A percentile compares a stretch with the other conserved stretches of the same genome.
phyloP scores from a whole-genome alignment of 2,113 vertebrate genomes.

The Strix uralensis region DNA sequence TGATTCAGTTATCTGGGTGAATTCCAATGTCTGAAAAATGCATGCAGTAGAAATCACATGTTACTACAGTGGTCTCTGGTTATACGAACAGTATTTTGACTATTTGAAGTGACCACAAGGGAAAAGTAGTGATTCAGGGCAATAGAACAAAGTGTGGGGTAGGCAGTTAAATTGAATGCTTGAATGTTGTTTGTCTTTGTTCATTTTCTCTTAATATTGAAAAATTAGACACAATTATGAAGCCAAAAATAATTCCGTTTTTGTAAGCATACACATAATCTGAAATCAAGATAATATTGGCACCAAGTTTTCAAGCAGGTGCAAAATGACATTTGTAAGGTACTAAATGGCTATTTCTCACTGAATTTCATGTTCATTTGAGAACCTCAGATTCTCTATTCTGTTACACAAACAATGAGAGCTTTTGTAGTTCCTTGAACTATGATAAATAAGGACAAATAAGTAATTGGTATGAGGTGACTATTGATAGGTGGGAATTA shows the following conservation, averaged over 20 bases:
- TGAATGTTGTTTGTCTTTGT: not conserved
- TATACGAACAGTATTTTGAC: not conserved
- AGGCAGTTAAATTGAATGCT: not conserved
- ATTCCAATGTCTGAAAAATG: not conserved
- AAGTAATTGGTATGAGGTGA: not conserved
- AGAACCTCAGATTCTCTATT: not conserved
- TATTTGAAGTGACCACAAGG: not conserved
- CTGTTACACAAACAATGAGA: not conserved
- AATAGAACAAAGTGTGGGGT: not conserved
- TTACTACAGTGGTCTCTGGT: not conserved
- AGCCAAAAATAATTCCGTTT: not conserved
- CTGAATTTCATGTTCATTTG: not conserved
- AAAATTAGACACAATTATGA: not conserved
- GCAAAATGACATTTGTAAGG: not conserved
- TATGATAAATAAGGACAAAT: not conserved
- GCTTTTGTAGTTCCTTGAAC: not conserved
- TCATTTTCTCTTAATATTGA: not conserved
- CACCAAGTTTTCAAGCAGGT: not conserved
- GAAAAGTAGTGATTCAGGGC: not conserved
- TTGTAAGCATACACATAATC: not conserved
- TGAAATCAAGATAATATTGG: not conserved
- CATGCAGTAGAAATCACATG: not conserved
- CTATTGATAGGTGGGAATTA: not conserved
- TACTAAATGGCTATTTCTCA: not conserved
- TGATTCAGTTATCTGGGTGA: not conserved